Evolutionary conservation across 2,888 invertebrate genomes (phyloP), one percentile per base, ranked within the genome.

Genomic region (Lumbricus terrestris): DNA sequence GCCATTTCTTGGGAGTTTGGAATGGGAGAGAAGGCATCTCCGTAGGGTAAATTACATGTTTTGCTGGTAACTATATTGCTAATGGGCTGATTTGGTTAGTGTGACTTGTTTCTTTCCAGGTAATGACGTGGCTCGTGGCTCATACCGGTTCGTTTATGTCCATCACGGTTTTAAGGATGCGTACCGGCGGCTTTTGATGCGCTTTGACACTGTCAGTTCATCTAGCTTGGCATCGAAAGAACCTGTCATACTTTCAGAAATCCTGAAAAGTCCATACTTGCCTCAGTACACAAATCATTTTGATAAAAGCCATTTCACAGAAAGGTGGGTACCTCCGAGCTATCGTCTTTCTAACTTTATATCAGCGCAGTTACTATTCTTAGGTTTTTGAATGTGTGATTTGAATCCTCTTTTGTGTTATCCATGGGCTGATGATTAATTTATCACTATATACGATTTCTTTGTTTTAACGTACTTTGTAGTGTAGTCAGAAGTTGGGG

Each of bases 71-170:
- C n/a, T n/a, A n/a, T n/a, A 47, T 47, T 15, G 47, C 5, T 54
- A 29, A 54, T 69, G 8, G 69, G 6, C 69, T 69, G 69, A 69
- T 69, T n/a, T 69, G 69, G 69, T 69, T 69, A n/a, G 69, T 69
- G 33, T 88, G 37, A 42, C 42, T 88, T 35, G 34, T 37, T 42
- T 40, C 33, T 35, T 23, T 40, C 15, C 90, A 90, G 90, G 38
- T 33, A 90, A 90, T 33, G 90, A 90, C 38, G 90, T 90, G n/a
- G 90, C 90, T 16, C n/a, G 90, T 35, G 90, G 90, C n/a, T 90
- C 90, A 0, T 90, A 90, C 88, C 42, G 90, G 37, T 90, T 90
- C 42, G 89, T 85, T n/a, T 42, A 34, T n/a, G 89, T 90, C 34
- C 90, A 89, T 42, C 37, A 85, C 4, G 90, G 89, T 15, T 89